phyloP scores from a whole-genome alignment of 2,888 invertebrate species.

The Lasioglossum marginatum region DNA sequence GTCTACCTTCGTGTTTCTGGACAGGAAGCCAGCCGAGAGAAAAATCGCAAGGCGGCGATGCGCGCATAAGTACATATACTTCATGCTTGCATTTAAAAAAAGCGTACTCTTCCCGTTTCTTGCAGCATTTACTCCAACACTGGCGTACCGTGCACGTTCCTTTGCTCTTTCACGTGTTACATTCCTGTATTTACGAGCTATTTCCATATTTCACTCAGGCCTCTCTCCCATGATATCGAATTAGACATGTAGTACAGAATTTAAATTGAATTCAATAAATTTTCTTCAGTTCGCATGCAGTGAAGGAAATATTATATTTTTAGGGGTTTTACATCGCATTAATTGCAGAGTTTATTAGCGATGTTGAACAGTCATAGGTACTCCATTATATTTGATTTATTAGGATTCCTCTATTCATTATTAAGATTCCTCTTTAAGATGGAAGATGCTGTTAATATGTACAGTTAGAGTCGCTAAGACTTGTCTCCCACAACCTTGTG shows the following conservation, averaged over 20 bases:
- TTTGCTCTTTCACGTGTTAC: constrained; percentile 27
- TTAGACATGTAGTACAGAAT: not conserved
- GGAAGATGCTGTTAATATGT: not conserved
- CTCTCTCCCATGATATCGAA: not conserved
- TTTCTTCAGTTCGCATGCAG: not conserved
- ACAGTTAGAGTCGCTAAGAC: not conserved
- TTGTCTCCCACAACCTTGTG: too few relatives aligned
- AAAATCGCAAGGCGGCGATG: constrained; percentile 9
- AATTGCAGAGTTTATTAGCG: not conserved
- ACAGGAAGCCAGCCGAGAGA: constrained; percentile 22
- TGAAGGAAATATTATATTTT: not conserved
- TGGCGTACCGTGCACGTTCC: constrained; percentile 44
- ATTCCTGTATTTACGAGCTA: not conserved
- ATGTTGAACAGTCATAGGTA: not conserved
- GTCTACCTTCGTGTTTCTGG: constrained; percentile 36
- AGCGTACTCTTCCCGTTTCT: constrained; percentile 5
- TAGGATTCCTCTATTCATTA: too few relatives aligned
- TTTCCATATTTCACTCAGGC: constrained; percentile 1
- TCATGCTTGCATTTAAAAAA: not conserved
- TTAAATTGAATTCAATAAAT: not conserved
- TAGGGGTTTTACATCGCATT: not conserved
- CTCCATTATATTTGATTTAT: not conserved
- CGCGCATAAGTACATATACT: constrained; percentile 27
- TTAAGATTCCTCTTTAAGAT: too few relatives aligned
- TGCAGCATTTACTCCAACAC: constrained; percentile 63